These are phyloP conservation scores for Meloe dianella DNA, from an alignment of 2,888 invertebrate species.

Conservation along the genomic window DNA sequence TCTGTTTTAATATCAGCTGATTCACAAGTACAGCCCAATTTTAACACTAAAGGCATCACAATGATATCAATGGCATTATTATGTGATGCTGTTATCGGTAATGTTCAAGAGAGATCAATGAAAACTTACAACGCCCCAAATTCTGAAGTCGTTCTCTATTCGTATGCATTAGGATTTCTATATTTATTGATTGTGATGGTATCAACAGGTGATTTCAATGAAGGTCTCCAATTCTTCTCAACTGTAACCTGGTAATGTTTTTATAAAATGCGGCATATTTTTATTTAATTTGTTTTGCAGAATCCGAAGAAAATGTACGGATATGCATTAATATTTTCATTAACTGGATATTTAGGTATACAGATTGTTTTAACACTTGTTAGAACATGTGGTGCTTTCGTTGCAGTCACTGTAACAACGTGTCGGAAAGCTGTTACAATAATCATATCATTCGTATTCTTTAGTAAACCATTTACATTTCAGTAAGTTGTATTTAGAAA, in stretches of 20 bases:
- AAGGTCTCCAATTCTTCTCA: conserved; percentile 78
- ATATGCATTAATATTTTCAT: conserved; percentile 83
- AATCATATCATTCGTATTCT: conserved; percentile 89
- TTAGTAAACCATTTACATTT: conserved; percentile 80
- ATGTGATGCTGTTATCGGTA: conserved; percentile 95
- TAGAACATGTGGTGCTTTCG: conserved; percentile 86
- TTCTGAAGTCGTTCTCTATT: conserved; percentile 91
- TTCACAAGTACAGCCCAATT: conserved; percentile 77
- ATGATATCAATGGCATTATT: conserved; percentile 85
- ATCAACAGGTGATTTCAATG: conserved; percentile 73
- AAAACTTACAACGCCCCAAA: conserved; percentile 81
- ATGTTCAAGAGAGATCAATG: conserved; percentile 96
- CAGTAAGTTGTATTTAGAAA: conserved; percentile 72
- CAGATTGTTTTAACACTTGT: conserved; percentile 92
- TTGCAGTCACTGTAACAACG: conserved; percentile 92
- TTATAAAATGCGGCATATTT: conserved; percentile 12
- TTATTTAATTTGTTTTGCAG: conserved; percentile 60
- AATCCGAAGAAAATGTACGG: conserved; percentile 78
- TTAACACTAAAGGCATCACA: conserved; percentile 71
- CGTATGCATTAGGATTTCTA: conserved; percentile 85
- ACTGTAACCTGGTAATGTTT: conserved; percentile 63
- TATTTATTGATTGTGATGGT: conserved; percentile 80
- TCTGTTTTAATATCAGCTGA: conserved; percentile 65
- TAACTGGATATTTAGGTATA: conserved; percentile 91
- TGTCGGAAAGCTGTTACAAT: conserved; percentile 92